These are phyloP conservation scores for Diloba caeruleocephala DNA, from an alignment of 2,888 invertebrate species.

Conservation along the genomic window DNA sequence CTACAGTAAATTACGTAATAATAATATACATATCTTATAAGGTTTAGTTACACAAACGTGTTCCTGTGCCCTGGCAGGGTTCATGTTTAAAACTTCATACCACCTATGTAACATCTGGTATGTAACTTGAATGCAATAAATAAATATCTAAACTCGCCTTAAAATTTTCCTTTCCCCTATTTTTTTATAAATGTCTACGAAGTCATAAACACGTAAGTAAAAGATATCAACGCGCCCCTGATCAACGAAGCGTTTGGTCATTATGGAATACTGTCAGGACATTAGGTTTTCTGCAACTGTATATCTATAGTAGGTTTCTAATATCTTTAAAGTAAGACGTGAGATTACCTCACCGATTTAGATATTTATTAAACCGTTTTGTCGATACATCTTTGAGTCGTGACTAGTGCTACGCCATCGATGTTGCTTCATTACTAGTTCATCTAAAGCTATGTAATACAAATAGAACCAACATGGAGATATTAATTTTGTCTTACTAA, in stretches of 20 bases:
- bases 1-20: too few relatives aligned
- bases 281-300: too few relatives aligned
- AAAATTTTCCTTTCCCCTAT: too few relatives aligned
- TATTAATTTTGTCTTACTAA: too few relatives aligned
- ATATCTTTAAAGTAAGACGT: not conserved
- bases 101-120: too few relatives aligned
- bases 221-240: slow-evolving; percentile 50
- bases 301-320: not conserved
- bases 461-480: slow-evolving; percentile 5
- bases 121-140: too few relatives aligned
- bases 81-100: too few relatives aligned
- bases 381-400: slow-evolving; percentile 14
- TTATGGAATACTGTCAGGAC: too few relatives aligned
- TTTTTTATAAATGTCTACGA: not conserved
- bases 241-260: not conserved
- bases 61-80: too few relatives aligned
- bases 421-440: slow-evolving; percentile 10
- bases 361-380: slow-evolving; percentile 21
- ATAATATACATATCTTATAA: too few relatives aligned
- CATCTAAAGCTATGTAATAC: slow-evolving; percentile 1
- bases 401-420: slow-evolving; percentile 13
- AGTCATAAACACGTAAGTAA: slow-evolving; percentile 25
- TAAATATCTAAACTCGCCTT: too few relatives aligned
- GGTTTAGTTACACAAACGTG: too few relatives aligned
- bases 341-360: slow-evolving; percentile 16